Base-by-base conservation (phyloP, 2,797 vertebrate species). In the Toxotes lorentzi region DNA sequence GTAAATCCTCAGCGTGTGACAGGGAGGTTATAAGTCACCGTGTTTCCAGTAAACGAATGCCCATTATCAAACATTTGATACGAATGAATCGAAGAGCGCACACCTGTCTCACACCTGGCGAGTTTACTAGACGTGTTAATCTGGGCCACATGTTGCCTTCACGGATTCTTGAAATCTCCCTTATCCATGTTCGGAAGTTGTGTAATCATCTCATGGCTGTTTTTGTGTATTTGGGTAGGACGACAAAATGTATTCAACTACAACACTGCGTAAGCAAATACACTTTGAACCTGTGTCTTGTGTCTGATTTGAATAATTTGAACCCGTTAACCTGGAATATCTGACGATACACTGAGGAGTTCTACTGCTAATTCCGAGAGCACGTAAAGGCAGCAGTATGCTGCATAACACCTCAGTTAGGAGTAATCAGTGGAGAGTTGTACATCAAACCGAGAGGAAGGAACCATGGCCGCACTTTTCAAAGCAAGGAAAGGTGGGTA, bases 401-500 rank as follows among this genome's bases (percentile, higher is more conserved):
- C 63, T 82, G 73, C 51, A 79, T n/a, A 34, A 19, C 38, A 35
- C n/a, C 40, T 17, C 19, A 3, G 62, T 21, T 41, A 1, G 51
- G 70, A 7, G 1, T 3, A 1, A 4, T 34, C 32, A 32, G 19
- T 2, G 35, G 13, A 23, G 6, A 8, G 2, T 14, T 65, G 32
- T 5, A 2, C 5, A 34, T 14, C 19, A 17, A 24, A 12, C 27
- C 0, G 24, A n/a, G 53, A 65, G 34, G 30, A 61, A 58, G 61
- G 8, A 66, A 56, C 0, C 67, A 96, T 95, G 94, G 92, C 94
- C 58, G 94, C 93, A 2, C 89, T 95, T 30, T 91, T 94, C 10
- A 93, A 79, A 88, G 94, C 93, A 14, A 89, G 91, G 64, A 95
- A 69, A 93, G 95, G 95, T 95, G 67, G 50, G 94, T 77, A 6